These are phyloP conservation scores for Lampris incognitus DNA, from an alignment of 2,113 vertebrate species.

Conservation along the genomic window DNA sequence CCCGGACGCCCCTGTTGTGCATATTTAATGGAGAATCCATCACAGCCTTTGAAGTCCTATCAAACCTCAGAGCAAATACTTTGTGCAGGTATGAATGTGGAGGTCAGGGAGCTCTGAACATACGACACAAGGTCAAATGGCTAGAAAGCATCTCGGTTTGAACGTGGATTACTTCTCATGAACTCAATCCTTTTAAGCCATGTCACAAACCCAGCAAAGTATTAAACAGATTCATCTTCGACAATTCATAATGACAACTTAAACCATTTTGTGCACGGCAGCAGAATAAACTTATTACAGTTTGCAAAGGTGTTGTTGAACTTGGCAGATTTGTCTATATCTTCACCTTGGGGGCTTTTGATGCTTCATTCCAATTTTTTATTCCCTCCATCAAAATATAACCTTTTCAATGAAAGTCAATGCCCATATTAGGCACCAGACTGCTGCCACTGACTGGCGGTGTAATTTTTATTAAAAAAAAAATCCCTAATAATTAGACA, in stretches of 20 bases:
- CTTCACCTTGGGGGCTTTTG: conserved; percentile 54
- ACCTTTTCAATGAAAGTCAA: conserved; percentile 25
- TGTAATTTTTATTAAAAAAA: not conserved
- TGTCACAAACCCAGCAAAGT: conserved; percentile 69
- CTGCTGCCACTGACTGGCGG: not conserved
- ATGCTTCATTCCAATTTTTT: conserved; percentile 54
- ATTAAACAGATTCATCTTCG: conserved; percentile 59
- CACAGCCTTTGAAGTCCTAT: conserved; percentile 56
- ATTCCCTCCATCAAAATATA: conserved; percentile 23
- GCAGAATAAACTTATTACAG: conserved; percentile 74
- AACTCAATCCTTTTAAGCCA: conserved; percentile 78
- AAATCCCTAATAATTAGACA: no score
- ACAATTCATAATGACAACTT: conserved; percentile 62
- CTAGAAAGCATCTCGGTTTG: conserved; percentile 47
- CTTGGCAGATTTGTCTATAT: conserved; percentile 45
- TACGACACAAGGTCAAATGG: conserved; percentile 54
- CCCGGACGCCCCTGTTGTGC: not conserved
- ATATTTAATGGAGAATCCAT: conserved; percentile 20
- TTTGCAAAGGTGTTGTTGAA: conserved; percentile 59
- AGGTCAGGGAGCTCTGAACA: conserved; percentile 28
- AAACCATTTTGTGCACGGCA: conserved; percentile 65
- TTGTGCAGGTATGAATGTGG: conserved; percentile 53
- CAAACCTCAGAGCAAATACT: not conserved
- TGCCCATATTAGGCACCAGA: conserved; percentile 48
- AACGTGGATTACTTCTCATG: conserved; percentile 69